phyloP scores from a whole-genome alignment of 1,140 invertebrate species.

The Phthorimaea operculella region DNA sequence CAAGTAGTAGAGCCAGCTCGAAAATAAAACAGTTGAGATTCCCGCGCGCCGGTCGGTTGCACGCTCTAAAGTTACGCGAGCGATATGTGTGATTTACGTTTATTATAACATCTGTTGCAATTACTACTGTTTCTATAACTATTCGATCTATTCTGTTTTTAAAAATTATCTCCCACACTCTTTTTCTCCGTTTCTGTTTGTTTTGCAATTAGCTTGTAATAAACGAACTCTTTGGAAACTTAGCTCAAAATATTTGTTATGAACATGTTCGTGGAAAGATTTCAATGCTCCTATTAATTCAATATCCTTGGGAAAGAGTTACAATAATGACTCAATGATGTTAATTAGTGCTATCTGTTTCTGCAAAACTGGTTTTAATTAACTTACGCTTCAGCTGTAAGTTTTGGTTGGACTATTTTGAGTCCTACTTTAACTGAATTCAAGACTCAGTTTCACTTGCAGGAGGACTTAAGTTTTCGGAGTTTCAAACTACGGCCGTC shows the following conservation, averaged over 20 bases:
- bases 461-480: too few relatives aligned
- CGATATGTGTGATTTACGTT: conserved; percentile 41
- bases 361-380: conserved; percentile 43
- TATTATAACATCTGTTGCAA: conserved; percentile 10
- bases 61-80: conserved; percentile 23
- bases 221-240: too few relatives aligned
- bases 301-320: background rate
- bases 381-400: conserved; percentile 30
- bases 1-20: conserved; percentile 42
- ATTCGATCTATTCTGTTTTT: too few relatives aligned
- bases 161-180: too few relatives aligned
- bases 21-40: conserved; percentile 64
- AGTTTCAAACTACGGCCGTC: conserved; percentile 10
- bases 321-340: conserved; percentile 20
- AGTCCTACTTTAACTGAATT: background rate
- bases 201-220: too few relatives aligned
- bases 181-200: too few relatives aligned
- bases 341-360: conserved; percentile 50
- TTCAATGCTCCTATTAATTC: background rate
- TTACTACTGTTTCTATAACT: background rate
- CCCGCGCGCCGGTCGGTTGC: conserved; percentile 32
- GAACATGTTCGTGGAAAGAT: too few relatives aligned
- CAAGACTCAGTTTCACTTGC: background rate
- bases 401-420: background rate
- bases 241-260: too few relatives aligned